Conservation (phyloP, 2,113 vertebrate species). For the Maylandia zebra region DNA sequence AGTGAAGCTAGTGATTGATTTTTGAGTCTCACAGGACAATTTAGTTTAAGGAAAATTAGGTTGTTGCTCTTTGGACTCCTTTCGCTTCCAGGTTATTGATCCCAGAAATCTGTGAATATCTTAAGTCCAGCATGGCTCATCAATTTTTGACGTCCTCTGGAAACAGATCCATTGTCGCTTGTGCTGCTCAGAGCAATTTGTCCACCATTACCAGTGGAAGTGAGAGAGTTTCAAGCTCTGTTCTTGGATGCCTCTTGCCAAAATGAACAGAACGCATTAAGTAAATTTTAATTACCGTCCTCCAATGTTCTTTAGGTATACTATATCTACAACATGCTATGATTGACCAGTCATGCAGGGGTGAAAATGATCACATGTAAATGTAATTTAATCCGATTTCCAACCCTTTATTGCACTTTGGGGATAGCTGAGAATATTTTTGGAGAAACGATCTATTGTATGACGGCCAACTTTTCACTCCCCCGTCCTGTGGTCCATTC, state of each 20-base stretch:
- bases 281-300: neutral
- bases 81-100: neutral
- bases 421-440: neutral
- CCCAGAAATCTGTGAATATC: neutral
- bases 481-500: neutral
- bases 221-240: neutral
- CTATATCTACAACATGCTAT: neutral
- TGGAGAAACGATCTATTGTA: neutral
- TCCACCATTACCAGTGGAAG: neutral
- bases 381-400: neutral
- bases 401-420: neutral
- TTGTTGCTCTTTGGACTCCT: neutral
- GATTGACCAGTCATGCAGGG: neutral
- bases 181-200: neutral
- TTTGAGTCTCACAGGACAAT: neutral
- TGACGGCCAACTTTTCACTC: neutral
- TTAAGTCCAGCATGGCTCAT: neutral
- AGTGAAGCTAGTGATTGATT: neutral
- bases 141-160: neutral
- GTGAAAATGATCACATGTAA: neutral
- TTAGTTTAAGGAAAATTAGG: neutral
- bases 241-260: neutral
- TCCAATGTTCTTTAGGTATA: accelerated
- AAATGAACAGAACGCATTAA: neutral
- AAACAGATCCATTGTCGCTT: neutral